phyloP scores from a whole-genome alignment of 2,888 invertebrate genomes.

The Apamea sordens region DNA sequence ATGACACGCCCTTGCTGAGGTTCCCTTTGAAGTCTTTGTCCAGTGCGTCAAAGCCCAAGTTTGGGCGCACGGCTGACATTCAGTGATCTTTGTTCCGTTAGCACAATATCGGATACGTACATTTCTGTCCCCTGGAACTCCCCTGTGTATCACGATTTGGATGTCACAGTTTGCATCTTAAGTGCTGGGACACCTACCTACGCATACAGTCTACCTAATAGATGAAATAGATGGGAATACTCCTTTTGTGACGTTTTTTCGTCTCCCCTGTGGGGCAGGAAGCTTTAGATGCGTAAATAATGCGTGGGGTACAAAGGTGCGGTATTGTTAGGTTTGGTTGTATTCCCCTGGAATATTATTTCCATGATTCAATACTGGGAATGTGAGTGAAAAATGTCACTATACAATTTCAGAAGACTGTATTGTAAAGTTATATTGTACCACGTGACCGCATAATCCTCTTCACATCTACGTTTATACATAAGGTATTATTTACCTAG shows the following conservation, averaged over 20 bases:
- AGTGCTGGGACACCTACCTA: constrained; percentile 74
- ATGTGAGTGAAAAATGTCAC: constrained; percentile 4
- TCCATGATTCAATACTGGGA: constrained; percentile 26
- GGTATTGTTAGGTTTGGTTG: constrained; percentile 42
- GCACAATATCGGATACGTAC: constrained; percentile 79
- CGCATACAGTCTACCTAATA: constrained; percentile 39
- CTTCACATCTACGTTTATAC: neutral
- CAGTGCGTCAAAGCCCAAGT: constrained; percentile 70
- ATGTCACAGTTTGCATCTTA: constrained; percentile 86
- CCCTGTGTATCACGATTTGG: constrained; percentile 78
- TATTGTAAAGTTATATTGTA: neutral
- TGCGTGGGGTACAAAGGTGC: constrained; percentile 38
- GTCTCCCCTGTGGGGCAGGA: constrained; percentile 39
- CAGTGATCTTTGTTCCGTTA: constrained; percentile 74
- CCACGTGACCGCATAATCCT: neutral
- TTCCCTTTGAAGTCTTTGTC: constrained; percentile 68
- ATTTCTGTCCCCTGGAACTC: constrained; percentile 68
- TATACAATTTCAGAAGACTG: neutral
- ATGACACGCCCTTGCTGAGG: constrained; percentile 55
- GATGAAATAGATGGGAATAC: constrained; percentile 49
- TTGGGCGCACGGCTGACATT: constrained; percentile 62
- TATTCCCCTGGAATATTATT: constrained; percentile 35
- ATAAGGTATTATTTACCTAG: neutral
- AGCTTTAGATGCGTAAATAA: constrained; percentile 57
- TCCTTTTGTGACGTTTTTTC: constrained; percentile 54